These are phyloP conservation scores for Phaenicophaeus curvirostris DNA, from an alignment of 2,797 vertebrate genomes.

Conservation along the genomic window DNA sequence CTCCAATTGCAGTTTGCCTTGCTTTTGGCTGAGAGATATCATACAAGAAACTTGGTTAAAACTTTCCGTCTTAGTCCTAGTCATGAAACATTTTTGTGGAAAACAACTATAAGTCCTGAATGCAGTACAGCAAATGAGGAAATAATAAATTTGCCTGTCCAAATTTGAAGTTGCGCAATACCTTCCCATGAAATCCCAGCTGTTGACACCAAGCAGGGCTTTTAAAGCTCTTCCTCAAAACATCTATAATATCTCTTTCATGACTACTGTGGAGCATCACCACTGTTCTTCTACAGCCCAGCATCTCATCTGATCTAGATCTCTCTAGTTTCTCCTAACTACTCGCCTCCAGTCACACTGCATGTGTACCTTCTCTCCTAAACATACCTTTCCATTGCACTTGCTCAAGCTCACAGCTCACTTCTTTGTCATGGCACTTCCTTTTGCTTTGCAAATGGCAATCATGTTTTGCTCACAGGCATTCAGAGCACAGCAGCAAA, in stretches of 20 bases:
- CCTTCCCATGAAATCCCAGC: not conserved
- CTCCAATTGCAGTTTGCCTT: not conserved
- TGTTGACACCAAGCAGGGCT: not conserved
- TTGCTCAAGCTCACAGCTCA: not conserved
- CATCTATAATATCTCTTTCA: not conserved
- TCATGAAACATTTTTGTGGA: not conserved
- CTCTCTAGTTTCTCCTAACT: not conserved
- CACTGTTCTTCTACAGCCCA: not conserved
- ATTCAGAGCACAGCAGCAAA: not conserved
- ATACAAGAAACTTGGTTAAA: not conserved
- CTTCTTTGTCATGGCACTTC: not conserved
- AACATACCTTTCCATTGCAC: not conserved
- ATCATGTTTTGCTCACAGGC: not conserved
- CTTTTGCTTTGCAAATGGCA: not conserved
- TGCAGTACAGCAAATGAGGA: not conserved
- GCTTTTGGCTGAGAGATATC: not conserved
- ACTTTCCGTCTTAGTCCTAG: not conserved
- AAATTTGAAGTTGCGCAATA: not conserved
- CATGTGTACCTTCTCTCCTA: not conserved
- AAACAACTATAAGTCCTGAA: not conserved
- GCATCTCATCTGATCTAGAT: not conserved
- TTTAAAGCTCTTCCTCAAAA: not conserved
- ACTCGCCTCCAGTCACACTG: not conserved
- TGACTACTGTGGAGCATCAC: not conserved
- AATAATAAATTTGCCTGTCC: not conserved